Evolutionary conservation across 2,888 invertebrate species (phyloP).

Genomic region (Parnassius smintheus): DNA sequence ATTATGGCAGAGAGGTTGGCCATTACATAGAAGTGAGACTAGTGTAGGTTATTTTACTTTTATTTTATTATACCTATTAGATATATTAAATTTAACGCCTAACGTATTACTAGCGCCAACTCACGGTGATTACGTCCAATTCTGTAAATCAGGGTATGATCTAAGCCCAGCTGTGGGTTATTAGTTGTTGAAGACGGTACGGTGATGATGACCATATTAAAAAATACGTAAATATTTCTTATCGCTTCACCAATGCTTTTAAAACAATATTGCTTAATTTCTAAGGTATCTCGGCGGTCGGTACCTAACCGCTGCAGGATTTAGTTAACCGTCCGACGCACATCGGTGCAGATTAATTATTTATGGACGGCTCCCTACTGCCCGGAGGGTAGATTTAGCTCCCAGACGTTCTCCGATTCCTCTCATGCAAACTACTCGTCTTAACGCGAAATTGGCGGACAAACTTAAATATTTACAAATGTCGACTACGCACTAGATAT

Average conservation of each 20-base stretch:
- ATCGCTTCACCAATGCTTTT: constrained; percentile 29
- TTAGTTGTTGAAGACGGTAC: too few relatives aligned
- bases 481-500: constrained; percentile 54
- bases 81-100: too few relatives aligned
- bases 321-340: constrained; percentile 69
- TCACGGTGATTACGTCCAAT: too few relatives aligned
- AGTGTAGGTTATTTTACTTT: too few relatives aligned
- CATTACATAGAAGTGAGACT: too few relatives aligned
- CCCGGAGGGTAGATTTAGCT: constrained; percentile 69
- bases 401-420: constrained; percentile 73
- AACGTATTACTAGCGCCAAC: too few relatives aligned
- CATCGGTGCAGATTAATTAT: constrained; percentile 78
- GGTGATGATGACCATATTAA: too few relatives aligned
- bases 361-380: constrained; percentile 66
- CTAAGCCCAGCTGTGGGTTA: too few relatives aligned
- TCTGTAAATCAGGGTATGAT: too few relatives aligned
- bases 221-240: too few relatives aligned
- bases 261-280: constrained; percentile 41
- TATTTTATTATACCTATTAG: too few relatives aligned
- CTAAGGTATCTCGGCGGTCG: constrained; percentile 39
- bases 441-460: constrained; percentile 71
- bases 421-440: constrained; percentile 78
- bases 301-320: constrained; percentile 61
- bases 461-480: constrained; percentile 73
- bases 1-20: too few relatives aligned